Evolutionary conservation across 2,797 vertebrate genomes (phyloP), one percentile per base, ranked within the genome.

Genomic region (Remorina albescens): DNA sequence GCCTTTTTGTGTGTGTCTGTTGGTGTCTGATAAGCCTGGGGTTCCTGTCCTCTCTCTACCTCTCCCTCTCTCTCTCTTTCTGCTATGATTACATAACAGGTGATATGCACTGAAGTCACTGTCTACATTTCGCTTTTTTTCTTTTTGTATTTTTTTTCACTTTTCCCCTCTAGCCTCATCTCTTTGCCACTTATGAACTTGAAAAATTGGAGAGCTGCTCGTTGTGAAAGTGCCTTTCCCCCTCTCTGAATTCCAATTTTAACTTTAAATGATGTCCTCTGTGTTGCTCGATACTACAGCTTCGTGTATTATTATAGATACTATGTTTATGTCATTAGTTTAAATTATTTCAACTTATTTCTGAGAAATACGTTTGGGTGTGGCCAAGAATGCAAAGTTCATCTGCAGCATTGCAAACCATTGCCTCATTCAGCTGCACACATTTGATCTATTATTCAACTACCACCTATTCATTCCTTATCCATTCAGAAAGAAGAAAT

Each of bases 41-140:
- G 59, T 64, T 71, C 60, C 63, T 67, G 58, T 80, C 66, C 56
- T 51, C 50, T 28, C 50, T 69, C 32, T 49, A 6, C 4, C 10
- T 42, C 28, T 30, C 34, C 36, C 32, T 49, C 25, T 50, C 37
- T 50, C 37, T 47, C 41, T 50, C 46, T 63, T 53, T 71, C 74
- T 78, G 65, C 37, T 69, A 63, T 63, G 67, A 76, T 92, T 89
- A 75, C 80, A 81, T 90, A 92, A 92, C 67, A 30, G 54, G 8
- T 19, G 18, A 61, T 69, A 53, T 81, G 80, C 72, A 41, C 60
- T 71, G 56, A 72, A 75, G 72, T 74, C 44, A 69, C 34, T 59
- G 11, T 32, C 16, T 63, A 25, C 41, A 51, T 63, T 53, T 56
- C 16, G 19, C 46, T 37, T 8, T 56, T 23, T 56, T 51, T 71